Base-by-base conservation (phyloP, 1,140 invertebrate genomes). In the Charaxes varanes region DNA sequence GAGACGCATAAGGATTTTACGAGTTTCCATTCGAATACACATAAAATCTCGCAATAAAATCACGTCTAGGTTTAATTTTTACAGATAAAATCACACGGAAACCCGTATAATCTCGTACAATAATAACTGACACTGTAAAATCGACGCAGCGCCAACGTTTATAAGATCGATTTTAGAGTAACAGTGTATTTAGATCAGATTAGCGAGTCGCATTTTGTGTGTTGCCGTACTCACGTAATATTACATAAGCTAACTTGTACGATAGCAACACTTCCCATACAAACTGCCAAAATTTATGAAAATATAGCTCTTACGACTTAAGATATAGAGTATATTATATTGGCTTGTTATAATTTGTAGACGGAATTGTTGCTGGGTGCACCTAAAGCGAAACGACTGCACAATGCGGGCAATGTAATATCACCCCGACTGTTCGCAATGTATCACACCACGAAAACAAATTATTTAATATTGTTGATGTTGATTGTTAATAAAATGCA, bases 401-500 rank as follows among this genome's bases (percentile, higher is more conserved):
- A 59, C 59, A 61, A 56, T 33, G 30, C 51, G 51, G 64, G 49
- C 40, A 50, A 59, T 72, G 73, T 78, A 74, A 78, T 65, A 64
- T 68, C 70, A 71, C 57, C 54, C 51, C 58, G 67, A 73, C 67
- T 77, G 76, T 78, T 80, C 62, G 49, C 72, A 67, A 69, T 71
- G 51, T 81, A 73, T 80, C 73, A 80, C 72, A 78, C 68, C 73
- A 79, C 72, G 51, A 78, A 62, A 70, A 82, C 69, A 79, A 83
- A 80, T 77, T 84, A 84, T 85, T 84, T 82, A 85, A 84, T 81
- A 84, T 85, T 85, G 84, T 85, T 85, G 82, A 85, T 85, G 84
- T 85, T 85, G 80, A 85, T 85, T 85, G 84, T 85, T 85, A 84
- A 85, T 84, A 84, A 84, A 85, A 84, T 85, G 82, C 82, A 85